Evolutionary conservation across 1,140 invertebrate genomes (phyloP), one percentile per base, ranked within the genome.

Genomic region (Trachelipus rathkii): DNA sequence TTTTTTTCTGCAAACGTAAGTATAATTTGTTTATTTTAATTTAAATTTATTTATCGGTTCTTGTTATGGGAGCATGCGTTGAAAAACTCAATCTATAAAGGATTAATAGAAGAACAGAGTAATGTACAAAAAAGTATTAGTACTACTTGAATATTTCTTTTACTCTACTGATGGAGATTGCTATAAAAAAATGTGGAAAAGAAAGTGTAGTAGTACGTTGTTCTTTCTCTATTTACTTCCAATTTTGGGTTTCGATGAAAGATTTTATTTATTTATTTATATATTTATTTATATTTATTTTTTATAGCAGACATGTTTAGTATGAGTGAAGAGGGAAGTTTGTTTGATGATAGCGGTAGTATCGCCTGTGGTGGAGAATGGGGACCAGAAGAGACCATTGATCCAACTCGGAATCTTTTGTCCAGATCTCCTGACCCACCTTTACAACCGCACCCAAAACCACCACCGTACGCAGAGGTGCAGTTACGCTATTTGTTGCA

Each of bases 281-380:
- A 60, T 60, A 15, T 60, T 79, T n/a, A n/a, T n/a, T n/a, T n/a
- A n/a, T n/a, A n/a, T n/a, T n/a, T n/a, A n/a, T n/a, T 53, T 45
- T 69, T 33, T 72, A 60, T 72, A 77, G 81, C 73, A 76, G 83
- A 83, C 46, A 80, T 77, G 11, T 71, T 83, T 11, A 83, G 83
- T 72, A 77, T 84, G 73, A 83, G 82, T 72, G 82, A 84, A 79
- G 82, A 83, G 73, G 82, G 82, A 53, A 78, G 76, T 68, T 45
- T 79, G 19, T 79, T 79, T 75, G 78, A 76, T n/a, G 79, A 81
- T 66, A 70, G 67, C 11, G 78, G 71, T 9, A 79, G 77, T 50
- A 50, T 73, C 8, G 72, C 67, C 23, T 70, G 53, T 71, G 73
- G 76, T 77, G 82, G 79, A 33, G 78, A 77, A 53, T 82, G 79